phyloP scores from a whole-genome alignment of 2,888 invertebrate genomes.

The Leptopterna dolabrata region DNA sequence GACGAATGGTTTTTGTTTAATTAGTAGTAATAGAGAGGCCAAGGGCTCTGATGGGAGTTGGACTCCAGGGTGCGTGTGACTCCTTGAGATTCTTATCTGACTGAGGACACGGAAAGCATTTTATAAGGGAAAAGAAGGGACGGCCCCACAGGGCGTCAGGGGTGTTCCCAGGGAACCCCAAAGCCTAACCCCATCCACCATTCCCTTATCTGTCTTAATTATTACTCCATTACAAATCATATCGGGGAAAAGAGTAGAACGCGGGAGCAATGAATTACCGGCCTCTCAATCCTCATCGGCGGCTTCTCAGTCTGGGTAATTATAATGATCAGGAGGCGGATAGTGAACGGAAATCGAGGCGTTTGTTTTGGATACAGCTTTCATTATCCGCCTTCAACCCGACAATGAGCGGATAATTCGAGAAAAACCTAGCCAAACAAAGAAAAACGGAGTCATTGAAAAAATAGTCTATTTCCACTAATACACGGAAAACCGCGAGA shows the following conservation, averaged over 20 bases:
- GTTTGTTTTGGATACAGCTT: not conserved
- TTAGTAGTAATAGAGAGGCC: slow-evolving; percentile 51
- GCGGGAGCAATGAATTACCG: slow-evolving; percentile 35
- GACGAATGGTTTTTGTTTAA: slow-evolving; percentile 52
- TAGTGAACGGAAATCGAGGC: not conserved
- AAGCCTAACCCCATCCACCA: slow-evolving; percentile 24
- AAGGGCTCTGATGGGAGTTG: slow-evolving; percentile 35
- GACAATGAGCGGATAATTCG: too few relatives aligned
- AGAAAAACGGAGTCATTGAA: too few relatives aligned
- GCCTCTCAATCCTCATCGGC: slow-evolving; percentile 16
- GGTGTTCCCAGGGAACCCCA: slow-evolving; percentile 41
- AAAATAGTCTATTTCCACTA: too few relatives aligned
- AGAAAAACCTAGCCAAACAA: too few relatives aligned
- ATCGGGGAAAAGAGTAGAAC: not conserved
- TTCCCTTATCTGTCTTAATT: slow-evolving; percentile 50
- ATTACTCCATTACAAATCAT: slow-evolving; percentile 50
- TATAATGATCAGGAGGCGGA: not conserved
- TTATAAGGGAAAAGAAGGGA: slow-evolving; percentile 49
- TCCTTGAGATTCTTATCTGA: slow-evolving; percentile 42
- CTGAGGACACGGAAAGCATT: slow-evolving; percentile 56
- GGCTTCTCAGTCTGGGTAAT: not conserved
- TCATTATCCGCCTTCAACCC: not conserved
- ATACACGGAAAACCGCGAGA: too few relatives aligned
- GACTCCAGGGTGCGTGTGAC: slow-evolving; percentile 50
- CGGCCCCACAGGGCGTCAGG: slow-evolving; percentile 54